Conservation (phyloP, 2,797 vertebrate species). For the Manis crassicaudata region DNA sequence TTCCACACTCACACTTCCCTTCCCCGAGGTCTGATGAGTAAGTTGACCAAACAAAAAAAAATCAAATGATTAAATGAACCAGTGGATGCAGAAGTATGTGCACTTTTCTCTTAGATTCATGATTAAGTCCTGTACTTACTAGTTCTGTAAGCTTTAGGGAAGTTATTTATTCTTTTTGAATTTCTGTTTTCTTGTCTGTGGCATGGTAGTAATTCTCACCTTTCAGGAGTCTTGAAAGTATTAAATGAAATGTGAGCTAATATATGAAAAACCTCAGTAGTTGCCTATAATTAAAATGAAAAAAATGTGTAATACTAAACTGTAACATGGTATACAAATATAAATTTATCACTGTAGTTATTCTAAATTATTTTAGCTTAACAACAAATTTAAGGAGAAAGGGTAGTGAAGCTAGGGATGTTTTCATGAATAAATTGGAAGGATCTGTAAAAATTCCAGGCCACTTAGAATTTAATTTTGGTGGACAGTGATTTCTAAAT, state of each 20-base stretch:
- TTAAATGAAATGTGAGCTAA: neutral
- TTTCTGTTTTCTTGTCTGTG: neutral
- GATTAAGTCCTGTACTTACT: neutral
- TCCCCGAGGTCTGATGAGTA: neutral
- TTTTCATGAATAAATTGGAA: slow-evolving; percentile 10
- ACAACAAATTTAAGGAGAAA: slow-evolving; percentile 26
- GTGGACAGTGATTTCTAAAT: neutral
- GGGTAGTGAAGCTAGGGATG: neutral
- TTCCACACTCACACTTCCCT: neutral
- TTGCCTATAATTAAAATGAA: slow-evolving; percentile 29
- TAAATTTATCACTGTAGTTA: slow-evolving; percentile 2
- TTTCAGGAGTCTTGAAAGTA: neutral
- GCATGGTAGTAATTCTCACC: neutral
- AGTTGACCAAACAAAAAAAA: neutral
- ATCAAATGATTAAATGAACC: slow-evolving; percentile 30
- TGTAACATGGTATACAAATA: neutral
- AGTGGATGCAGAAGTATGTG: neutral
- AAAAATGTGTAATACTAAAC: neutral
- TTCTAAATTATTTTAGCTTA: neutral
- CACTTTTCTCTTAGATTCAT: neutral
- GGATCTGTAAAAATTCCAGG: neutral
- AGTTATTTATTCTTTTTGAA: neutral
- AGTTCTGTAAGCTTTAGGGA: neutral
- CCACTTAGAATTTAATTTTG: slow-evolving; percentile 53
- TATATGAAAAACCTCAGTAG: neutral